A percentile compares a stretch with the other conserved stretches of the same genome.
phyloP scores from a whole-genome alignment of 2,888 invertebrate genomes.

The Drosophila melanosoma region DNA sequence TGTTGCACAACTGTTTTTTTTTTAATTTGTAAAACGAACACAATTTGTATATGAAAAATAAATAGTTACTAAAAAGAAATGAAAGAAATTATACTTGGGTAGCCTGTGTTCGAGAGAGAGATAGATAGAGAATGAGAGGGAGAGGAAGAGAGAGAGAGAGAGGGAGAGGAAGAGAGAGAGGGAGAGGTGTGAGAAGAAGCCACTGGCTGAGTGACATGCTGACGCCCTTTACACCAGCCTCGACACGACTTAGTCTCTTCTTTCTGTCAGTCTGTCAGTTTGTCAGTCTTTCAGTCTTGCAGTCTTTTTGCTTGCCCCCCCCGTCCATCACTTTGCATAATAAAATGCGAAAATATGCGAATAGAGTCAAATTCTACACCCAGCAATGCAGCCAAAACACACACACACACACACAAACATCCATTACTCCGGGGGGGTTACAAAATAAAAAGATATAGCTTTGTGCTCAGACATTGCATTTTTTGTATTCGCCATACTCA shows the following conservation, averaged over 20 bases:
- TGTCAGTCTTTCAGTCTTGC: constrained; percentile 39
- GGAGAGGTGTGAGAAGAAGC: constrained; percentile 28
- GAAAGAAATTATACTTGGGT: constrained; percentile 41
- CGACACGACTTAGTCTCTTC: constrained; percentile 25
- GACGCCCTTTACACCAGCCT: constrained; percentile 64
- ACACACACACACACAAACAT: constrained; percentile 28
- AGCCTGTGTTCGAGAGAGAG: constrained; percentile 27
- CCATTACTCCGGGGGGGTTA: constrained; percentile 17
- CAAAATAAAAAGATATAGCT: constrained; percentile 39
- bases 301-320: constrained; percentile 48
- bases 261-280: constrained; percentile 21
- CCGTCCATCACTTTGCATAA: constrained; percentile 79
- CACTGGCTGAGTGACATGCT: constrained; percentile 67
- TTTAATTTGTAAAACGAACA: constrained; percentile 47
- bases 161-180: neutral
- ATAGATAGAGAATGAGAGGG: constrained; percentile 26
- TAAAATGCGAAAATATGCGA: constrained; percentile 82
- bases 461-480: constrained; percentile 37
- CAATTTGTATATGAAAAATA: constrained; percentile 24
- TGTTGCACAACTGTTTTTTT: constrained; percentile 60
- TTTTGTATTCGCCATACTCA: constrained; percentile 6
- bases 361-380: constrained; percentile 66
- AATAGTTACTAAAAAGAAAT: constrained; percentile 6
- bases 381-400: constrained; percentile 55
- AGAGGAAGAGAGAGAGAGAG: constrained; percentile 3